Evolutionary conservation across 2,113 vertebrate genomes (phyloP).

Genomic region (Eurypyga helias): DNA sequence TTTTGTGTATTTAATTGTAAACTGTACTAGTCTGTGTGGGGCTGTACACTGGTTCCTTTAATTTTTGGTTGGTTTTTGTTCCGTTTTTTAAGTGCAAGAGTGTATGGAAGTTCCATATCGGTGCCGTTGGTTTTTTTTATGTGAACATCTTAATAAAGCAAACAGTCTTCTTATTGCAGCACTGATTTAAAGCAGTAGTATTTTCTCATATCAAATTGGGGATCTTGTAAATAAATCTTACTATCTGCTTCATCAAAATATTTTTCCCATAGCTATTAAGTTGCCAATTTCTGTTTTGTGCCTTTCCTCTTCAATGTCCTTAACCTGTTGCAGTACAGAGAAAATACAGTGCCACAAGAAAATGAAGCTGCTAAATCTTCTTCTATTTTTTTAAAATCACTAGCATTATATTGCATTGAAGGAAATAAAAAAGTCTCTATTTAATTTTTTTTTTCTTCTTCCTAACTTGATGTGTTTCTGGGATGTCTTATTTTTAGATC

Average conservation of each 20-base stretch:
- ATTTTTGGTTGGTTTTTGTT: slow-evolving; percentile 61
- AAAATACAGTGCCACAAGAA: slow-evolving; percentile 82
- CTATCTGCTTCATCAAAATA: slow-evolving; percentile 75
- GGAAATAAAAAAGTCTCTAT: slow-evolving; percentile 82
- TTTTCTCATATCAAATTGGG: slow-evolving; percentile 70
- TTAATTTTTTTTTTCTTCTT: slow-evolving; percentile 84
- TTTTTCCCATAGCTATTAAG: slow-evolving; percentile 67
- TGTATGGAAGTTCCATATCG: slow-evolving; percentile 66
- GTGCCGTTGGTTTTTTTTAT: slow-evolving; percentile 69
- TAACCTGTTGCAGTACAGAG: slow-evolving; percentile 85
- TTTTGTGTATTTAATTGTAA: slow-evolving; percentile 85
- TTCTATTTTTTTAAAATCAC: slow-evolving; percentile 88
- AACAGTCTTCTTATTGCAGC: slow-evolving; percentile 46
- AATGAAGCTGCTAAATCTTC: slow-evolving; percentile 87
- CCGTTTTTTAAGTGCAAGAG: slow-evolving; percentile 52
- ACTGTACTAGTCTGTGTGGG: slow-evolving; percentile 85
- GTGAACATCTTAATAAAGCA: slow-evolving; percentile 70
- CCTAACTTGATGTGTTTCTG: slow-evolving; percentile 79
- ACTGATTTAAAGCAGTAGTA: slow-evolving; percentile 67
- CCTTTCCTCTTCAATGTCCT: slow-evolving; percentile 87
- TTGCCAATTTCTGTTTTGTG: slow-evolving; percentile 87
- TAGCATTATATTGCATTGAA: slow-evolving; percentile 84
- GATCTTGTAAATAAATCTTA: slow-evolving; percentile 77
- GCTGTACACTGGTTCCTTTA: slow-evolving; percentile 79
- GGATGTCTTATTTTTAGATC: slow-evolving; percentile 94